Base-by-base conservation (phyloP, 2,113 vertebrate genomes). In the Connochaetes taurinus region DNA sequence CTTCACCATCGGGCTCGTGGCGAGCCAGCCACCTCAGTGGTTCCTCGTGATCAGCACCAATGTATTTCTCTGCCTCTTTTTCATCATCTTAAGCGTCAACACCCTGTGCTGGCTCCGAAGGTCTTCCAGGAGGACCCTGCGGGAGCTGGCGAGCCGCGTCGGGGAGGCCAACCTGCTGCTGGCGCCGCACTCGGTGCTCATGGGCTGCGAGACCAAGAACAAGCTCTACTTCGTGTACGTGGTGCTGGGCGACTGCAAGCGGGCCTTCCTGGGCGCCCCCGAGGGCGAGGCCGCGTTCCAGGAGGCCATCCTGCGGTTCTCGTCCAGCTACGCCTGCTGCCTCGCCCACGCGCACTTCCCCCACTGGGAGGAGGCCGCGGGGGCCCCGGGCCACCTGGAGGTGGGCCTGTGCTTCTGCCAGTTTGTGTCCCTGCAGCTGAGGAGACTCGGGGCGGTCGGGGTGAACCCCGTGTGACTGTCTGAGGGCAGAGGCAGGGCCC, bases 321-420 rank as follows among this genome's bases (percentile, higher is more conserved):
- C 98, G 0, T 98, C 96, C 53, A 97, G 97, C 53, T 98, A 98
- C 3, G n/a, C 98, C 50, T 98, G 97, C 90, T 98, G 98, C 81
- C 96, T 98, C 7, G 97, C 95, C n/a, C 98, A 98, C 58, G 97
- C 43, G 12, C 80, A 98, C 82, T 98, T 98, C 76, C 97, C 98
- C 1, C 96, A 90, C 64, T n/a, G 2, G 2, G 64, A 23, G 7
- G 94, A 55, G 1, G 5, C 3, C 1, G 0, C 0, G 13, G 60
- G 23, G 0, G 55, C 95, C 45, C 57, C 74, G 62, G 97, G 98
- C 45, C 97, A 94, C 95, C 43, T 95, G 82, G 57, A 92, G n/a
- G 67, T 94, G n/a, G 98, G 97, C 0, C 58, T 98, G 43, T 99
- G 98, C 55, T 99, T 99, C 93, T 98, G 98, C 92, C 98, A 98